These are phyloP conservation scores for Myotis lucifugus DNA, from an alignment of 2,113 vertebrate species.

Conservation along the genomic window DNA sequence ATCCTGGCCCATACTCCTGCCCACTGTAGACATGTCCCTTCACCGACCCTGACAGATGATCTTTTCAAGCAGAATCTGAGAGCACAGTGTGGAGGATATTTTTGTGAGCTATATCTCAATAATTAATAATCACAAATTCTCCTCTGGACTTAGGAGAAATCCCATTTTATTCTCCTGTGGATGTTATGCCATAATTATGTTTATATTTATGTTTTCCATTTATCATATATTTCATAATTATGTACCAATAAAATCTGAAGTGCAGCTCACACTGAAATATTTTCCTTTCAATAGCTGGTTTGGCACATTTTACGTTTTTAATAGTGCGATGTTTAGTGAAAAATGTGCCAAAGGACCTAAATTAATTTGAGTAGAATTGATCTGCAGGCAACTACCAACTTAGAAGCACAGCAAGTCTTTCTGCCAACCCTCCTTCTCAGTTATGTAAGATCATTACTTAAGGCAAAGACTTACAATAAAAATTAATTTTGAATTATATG, in stretches of 20 bases:
- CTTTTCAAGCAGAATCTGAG: not conserved
- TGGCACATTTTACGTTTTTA: constrained; percentile 64
- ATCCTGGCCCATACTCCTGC: not conserved
- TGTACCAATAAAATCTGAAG: constrained; percentile 53
- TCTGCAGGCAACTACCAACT: constrained; percentile 2
- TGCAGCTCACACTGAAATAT: constrained; percentile 26
- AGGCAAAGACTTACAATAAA: constrained; percentile 52
- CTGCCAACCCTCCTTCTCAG: not conserved
- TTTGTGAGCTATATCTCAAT: not conserved
- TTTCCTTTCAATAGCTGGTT: constrained; percentile 38
- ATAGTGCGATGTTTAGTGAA: constrained; percentile 60
- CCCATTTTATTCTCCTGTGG: not conserved
- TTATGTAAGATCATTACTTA: constrained; percentile 47
- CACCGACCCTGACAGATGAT: not conserved
- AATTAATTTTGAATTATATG: constrained; percentile 64
- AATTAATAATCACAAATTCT: constrained; percentile 4
- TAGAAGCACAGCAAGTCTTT: constrained; percentile 27
- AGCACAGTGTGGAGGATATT: not conserved
- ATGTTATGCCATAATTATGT: not conserved
- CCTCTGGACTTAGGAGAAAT: not conserved
- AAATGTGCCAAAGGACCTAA: constrained; percentile 52
- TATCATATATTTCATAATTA: constrained; percentile 40
- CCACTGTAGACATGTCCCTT: not conserved
- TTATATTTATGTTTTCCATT: constrained; percentile 55
- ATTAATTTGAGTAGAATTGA: constrained; percentile 61